A percentile compares a stretch with the other conserved stretches of the same genome.
Evolutionary conservation across 2,113 vertebrate genomes (phyloP).

Genomic region (Micromys minutus): DNA sequence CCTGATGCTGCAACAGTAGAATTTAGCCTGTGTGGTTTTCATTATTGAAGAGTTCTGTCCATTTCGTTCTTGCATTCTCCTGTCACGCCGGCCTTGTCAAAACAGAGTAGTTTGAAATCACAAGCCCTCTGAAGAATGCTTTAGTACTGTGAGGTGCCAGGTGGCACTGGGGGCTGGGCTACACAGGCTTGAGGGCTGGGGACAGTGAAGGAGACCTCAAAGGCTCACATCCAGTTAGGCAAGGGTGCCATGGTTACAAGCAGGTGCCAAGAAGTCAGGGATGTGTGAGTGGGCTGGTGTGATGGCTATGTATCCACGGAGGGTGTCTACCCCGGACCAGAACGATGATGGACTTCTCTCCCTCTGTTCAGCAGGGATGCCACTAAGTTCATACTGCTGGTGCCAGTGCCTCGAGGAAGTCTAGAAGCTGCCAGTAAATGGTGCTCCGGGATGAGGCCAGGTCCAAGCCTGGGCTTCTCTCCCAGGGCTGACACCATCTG

Average conservation of each 20-base stretch:
- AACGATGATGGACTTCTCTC: neutral
- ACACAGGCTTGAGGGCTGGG: accelerated
- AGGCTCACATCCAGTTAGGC: neutral
- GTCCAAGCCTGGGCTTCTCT: neutral
- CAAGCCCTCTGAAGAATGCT: neutral
- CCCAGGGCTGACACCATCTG: conserved; percentile 39
- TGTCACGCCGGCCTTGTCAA: conserved; percentile 14
- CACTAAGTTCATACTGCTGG: neutral
- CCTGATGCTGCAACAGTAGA: neutral
- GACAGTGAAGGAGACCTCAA: neutral
- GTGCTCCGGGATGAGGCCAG: neutral
- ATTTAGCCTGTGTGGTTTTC: neutral
- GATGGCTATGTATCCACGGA: neutral
- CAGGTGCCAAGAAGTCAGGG: neutral
- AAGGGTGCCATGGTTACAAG: neutral
- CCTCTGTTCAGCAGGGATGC: neutral
- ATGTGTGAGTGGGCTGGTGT: neutral
- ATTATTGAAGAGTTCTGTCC: conserved; percentile 38
- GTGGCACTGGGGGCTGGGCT: accelerated
- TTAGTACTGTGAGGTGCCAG: neutral
- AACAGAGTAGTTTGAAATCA: neutral
- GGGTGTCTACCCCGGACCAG: neutral
- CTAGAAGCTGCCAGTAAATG: neutral
- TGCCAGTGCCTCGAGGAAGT: neutral
- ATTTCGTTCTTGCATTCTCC: conserved; percentile 15